Evolutionary conservation across 1,140 invertebrate genomes (phyloP).

Genomic region (Apolygus lucorum): DNA sequence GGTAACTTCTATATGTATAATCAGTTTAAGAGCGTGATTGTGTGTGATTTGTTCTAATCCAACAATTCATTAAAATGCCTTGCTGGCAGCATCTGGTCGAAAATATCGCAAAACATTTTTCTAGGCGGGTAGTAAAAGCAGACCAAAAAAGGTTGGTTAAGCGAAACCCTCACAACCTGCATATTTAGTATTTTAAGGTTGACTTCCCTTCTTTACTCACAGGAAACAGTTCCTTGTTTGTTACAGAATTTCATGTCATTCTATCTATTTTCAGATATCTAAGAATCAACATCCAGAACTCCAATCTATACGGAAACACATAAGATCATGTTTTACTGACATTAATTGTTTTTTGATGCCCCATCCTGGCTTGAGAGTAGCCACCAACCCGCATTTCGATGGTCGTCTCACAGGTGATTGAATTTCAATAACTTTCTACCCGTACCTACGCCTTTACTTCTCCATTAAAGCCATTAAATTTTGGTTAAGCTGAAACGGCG

Average conservation of each 20-base stretch:
- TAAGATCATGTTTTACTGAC: constrained; percentile 87
- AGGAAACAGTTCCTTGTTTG: not conserved
- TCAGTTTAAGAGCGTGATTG: too few species aligned
- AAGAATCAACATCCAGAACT: constrained; percentile 91
- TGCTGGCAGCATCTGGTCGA: too few species aligned
- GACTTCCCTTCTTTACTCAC: not conserved
- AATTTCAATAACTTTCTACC: not conserved
- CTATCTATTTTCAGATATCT: constrained; percentile 45
- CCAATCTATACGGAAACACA: constrained; percentile 86
- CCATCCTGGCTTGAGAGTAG: constrained; percentile 93
- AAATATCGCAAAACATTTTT: too few species aligned
- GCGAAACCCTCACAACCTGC: too few species aligned
- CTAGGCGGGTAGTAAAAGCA: too few species aligned
- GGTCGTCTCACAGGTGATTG: constrained; percentile 67
- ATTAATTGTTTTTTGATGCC: constrained; percentile 97
- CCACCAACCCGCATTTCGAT: constrained; percentile 92
- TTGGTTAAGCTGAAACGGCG: too few species aligned
- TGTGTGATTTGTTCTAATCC: too few species aligned
- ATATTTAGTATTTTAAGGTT: not conserved
- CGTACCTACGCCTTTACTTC: too few species aligned
- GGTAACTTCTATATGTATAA: too few species aligned
- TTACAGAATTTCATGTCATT: not conserved
- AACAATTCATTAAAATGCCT: too few species aligned
- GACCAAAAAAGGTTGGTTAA: too few species aligned
- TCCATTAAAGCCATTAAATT: too few species aligned